Evolutionary conservation across 2,113 vertebrate genomes (phyloP), one percentile per base, ranked within the genome.

Genomic region (Elaphurus davidianus): DNA sequence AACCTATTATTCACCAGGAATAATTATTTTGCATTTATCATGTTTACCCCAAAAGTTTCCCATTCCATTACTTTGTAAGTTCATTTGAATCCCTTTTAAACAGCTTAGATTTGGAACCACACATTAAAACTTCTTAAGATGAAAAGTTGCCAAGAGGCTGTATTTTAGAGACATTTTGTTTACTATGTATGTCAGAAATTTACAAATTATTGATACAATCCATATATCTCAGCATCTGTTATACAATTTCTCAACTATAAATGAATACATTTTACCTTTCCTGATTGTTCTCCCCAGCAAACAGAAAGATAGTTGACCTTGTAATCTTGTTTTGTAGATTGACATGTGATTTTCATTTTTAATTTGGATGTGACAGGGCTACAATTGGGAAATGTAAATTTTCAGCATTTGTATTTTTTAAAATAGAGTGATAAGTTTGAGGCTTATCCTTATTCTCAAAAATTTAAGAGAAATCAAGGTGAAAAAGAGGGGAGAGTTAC

Each of bases 161-260:
- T 85, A 76, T 86, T 96, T 94, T 91, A 36, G 36, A 97, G 95
- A 78, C 47, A 67, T 2, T 43, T 8, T 90, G 50, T 94, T 96
- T 90, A 90, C 45, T 91, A 40, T 78, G 13, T 90, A 93, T 96
- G n/a, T 90, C 43, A 91, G 67, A 91, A 96, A 94, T 92, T 81
- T 95, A 86, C 86, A 89, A 76, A 79, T 33, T 95, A 89, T 91
- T 52, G 82, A 90, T 97, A 79, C 50, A 85, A 67, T 92, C 47
- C 74, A 86, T 87, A 95, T 92, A 95, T 74, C 76, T 67, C 81
- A 28, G 59, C 95, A 97, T 98, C 95, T 98, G 85, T 60, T 95
- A 79, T 33, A 50, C 36, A 91, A 55, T 81, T 97, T 93, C 74
- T 95, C 85, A 94, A 67, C n/a, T 47, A 96, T 33, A 96, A 97